Percentiles rank a stretch among this genome's conserved stretches.
Conservation (phyloP, 2,113 vertebrate genomes). For the Fregetta grallaria region DNA sequence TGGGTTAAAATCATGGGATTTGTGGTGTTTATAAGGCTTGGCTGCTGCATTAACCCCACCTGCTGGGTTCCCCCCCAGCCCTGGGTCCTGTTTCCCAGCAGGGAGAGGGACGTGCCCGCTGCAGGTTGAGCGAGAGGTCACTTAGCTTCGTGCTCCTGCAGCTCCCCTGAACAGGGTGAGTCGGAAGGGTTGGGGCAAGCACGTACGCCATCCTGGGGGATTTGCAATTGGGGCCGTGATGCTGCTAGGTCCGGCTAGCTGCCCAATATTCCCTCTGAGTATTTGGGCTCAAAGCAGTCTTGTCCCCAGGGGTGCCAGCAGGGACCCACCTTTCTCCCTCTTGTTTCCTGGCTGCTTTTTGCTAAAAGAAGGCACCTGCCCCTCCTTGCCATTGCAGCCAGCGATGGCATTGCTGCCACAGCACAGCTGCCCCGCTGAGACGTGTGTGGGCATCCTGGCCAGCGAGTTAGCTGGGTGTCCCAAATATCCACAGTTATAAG, state of each 20-base stretch:
- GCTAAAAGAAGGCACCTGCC: background rate
- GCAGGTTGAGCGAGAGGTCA: fast-evolving
- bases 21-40: background rate
- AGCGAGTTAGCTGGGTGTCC: background rate
- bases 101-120: background rate
- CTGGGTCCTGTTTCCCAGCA: background rate
- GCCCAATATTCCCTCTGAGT: background rate
- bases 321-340: background rate
- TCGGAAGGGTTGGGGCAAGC: background rate
- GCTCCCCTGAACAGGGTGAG: background rate
- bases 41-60: background rate
- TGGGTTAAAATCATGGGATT: background rate
- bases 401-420: background rate
- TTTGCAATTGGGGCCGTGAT: background rate
- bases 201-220: fast-evolving
- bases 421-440: fast-evolving
- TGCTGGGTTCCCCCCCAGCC: background rate
- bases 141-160: background rate
- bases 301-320: background rate
- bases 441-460: background rate
- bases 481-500: fast-evolving
- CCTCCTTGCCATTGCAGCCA: fast-evolving
- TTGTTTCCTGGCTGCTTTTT: background rate
- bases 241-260: background rate
- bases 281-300: background rate